Percentiles rank a stretch among this genome's conserved stretches.
These are phyloP conservation scores for Celastrina argiolus DNA, from an alignment of 2,888 invertebrate species.

Conservation along the genomic window DNA sequence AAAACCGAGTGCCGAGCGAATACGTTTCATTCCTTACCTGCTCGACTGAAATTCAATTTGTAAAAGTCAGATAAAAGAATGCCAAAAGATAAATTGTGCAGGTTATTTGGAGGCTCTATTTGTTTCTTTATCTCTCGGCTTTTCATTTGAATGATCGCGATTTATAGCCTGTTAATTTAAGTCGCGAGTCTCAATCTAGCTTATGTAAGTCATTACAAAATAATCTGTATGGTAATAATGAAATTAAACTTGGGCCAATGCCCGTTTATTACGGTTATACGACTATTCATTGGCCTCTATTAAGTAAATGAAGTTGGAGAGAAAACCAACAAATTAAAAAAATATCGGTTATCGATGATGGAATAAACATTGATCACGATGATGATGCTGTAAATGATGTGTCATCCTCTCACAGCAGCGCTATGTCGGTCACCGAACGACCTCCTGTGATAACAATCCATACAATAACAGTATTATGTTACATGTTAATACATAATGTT, in stretches of 20 bases:
- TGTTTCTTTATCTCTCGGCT: background rate
- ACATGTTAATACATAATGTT: background rate
- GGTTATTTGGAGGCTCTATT: background rate
- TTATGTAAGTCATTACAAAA: background rate
- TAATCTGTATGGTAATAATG: background rate
- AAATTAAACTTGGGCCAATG: background rate
- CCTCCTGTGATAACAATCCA: background rate
- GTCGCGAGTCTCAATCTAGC: background rate
- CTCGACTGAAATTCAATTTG: background rate
- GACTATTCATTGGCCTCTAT: background rate
- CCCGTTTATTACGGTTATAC: background rate
- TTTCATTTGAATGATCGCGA: background rate
- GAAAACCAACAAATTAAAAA: background rate
- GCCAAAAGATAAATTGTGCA: background rate
- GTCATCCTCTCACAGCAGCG: background rate
- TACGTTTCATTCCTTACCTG: background rate
- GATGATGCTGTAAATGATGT: background rate
- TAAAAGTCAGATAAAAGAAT: slow-evolving; percentile 3
- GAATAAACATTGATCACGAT: background rate
- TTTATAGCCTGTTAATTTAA: background rate
- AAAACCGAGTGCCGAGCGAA: background rate
- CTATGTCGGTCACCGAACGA: slow-evolving; percentile 9
- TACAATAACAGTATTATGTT: slow-evolving; percentile 7
- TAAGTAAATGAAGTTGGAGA: background rate
- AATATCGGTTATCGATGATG: no score